Evolutionary conservation across 1,140 invertebrate genomes (phyloP), one percentile per base, ranked within the genome.

Genomic region (Scaptomyza pallida): DNA sequence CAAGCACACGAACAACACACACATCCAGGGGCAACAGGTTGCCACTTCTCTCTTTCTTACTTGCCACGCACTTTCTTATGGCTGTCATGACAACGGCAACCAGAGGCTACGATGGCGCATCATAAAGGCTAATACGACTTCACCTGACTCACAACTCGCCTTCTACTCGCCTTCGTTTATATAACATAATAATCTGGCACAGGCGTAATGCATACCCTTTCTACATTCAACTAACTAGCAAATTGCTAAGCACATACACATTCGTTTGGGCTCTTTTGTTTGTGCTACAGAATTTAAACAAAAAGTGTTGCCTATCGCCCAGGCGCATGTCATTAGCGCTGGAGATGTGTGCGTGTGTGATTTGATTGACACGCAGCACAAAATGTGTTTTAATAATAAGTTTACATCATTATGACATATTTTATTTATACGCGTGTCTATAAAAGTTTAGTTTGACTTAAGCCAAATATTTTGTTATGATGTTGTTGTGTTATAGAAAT

Each of bases 21-120:
- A 40, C 33, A 44, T 19, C 61, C 70, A n/a, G n/a, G 44, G 67
- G 80, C 77, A 86, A 85, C 81, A 82, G 80, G 81, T 86, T 86
- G 81, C 78, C 81, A 43, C 33, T 37, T 37, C n/a, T 35, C 5
- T 35, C 5, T n/a, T 37, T n/a, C 33, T 54, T 56, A 12, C 43
- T 12, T 64, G 72, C 74, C 68, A 80, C 80, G 77, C 76, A 86
- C 76, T 86, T 83, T 72, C 48, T 47, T 10, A 12, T 9, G 26
- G 12, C 5, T 48, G 61, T 15, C 50, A 55, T 54, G 63, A 26
- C 70, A 68, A 64, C 35, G 4, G 8, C 33, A 55, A 41, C 9
- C 23, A 35, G 10, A n/a, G 30, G 45, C 26, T 2, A 9, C 21
- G 45, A 52, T 33, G 60, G 41, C 67, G 55, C 73, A 50, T 72